Evolutionary conservation across 1,140 invertebrate genomes (phyloP).

Genomic region (Carcinoscorpius rotundicauda): DNA sequence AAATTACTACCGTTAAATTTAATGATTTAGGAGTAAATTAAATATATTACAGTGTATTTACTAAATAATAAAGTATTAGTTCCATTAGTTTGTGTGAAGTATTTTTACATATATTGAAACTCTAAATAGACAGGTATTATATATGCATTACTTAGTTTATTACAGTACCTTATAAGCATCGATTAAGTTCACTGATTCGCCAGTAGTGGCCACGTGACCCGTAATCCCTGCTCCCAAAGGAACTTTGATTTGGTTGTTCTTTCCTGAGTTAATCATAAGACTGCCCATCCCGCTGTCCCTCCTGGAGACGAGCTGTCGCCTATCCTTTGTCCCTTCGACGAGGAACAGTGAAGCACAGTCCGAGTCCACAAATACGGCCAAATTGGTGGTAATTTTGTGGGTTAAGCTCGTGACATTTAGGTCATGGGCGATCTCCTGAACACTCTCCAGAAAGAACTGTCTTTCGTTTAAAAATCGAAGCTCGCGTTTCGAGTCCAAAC

Average conservation of each 20-base stretch:
- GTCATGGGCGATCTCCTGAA: conserved; percentile 39
- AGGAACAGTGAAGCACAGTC: conserved; percentile 39
- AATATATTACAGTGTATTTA: too few species aligned
- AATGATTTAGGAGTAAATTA: too few species aligned
- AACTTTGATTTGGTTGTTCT: conserved; percentile 16
- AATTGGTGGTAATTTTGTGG: conserved; percentile 37
- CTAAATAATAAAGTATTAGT: too few species aligned
- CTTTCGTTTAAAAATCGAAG: conserved; percentile 32
- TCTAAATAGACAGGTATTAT: too few species aligned
- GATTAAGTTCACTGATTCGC: conserved; percentile 31
- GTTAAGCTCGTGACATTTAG: conserved; percentile 37
- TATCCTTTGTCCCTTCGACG: conserved; percentile 33
- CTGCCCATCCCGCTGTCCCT: conserved; percentile 26
- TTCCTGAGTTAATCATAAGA: conserved; percentile 14
- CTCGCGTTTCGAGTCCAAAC: conserved; percentile 34
- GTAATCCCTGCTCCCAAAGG: conserved; percentile 24
- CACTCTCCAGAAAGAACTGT: conserved; percentile 37
- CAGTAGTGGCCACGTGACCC: conserved; percentile 27
- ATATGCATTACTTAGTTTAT: too few species aligned
- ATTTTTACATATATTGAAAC: too few species aligned
- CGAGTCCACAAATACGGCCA: conserved; percentile 35
- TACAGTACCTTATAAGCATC: conserved; percentile 27
- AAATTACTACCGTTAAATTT: too few species aligned
- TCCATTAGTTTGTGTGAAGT: too few species aligned
- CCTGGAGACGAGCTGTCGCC: conserved; percentile 36